These are phyloP conservation scores for Hydrolagus colliei DNA, from an alignment of 2,797 vertebrate genomes.

Conservation along the genomic window DNA sequence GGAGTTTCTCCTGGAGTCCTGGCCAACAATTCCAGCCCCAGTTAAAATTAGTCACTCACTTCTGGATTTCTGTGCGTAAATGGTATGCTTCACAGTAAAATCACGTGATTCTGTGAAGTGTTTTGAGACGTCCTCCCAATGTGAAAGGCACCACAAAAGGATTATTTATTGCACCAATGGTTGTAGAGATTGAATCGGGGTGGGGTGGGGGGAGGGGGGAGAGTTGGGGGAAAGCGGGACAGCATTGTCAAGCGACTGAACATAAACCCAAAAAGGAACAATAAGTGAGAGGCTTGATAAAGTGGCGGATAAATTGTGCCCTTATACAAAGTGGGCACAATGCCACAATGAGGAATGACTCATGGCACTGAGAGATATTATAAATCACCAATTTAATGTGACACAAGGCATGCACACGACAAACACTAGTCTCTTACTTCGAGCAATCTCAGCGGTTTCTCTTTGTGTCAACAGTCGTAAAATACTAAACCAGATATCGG, in stretches of 20 bases:
- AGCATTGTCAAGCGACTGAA: too few species aligned
- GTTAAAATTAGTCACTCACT: too few species aligned
- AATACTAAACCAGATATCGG: slow-evolving; percentile 11
- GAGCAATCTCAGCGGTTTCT: slow-evolving; percentile 15
- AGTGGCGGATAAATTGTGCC: not conserved
- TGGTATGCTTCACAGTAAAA: too few species aligned
- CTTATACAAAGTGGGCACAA: not conserved
- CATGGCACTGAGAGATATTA: not conserved
- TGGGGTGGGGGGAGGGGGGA: not conserved
- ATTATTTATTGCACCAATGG: too few species aligned
- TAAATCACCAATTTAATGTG: slow-evolving; percentile 20
- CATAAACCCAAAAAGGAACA: not conserved
- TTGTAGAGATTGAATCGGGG: too few species aligned
- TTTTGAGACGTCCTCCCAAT: too few species aligned
- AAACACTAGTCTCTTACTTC: slow-evolving; percentile 4
- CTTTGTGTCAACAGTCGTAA: slow-evolving; percentile 12
- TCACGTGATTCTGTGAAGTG: too few species aligned
- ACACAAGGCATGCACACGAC: not conserved
- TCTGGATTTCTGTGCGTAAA: too few species aligned
- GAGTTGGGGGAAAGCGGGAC: not conserved
- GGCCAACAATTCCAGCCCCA: too few species aligned
- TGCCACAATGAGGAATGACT: not conserved
- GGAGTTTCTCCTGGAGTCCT: too few species aligned
- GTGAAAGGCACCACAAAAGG: too few species aligned
- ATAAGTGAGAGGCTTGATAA: not conserved